Percentiles rank a stretch among this genome's conserved stretches.
These are phyloP conservation scores for Acipenser oxyrinchus DNA, from an alignment of 2,797 vertebrate genomes.

Conservation along the genomic window DNA sequence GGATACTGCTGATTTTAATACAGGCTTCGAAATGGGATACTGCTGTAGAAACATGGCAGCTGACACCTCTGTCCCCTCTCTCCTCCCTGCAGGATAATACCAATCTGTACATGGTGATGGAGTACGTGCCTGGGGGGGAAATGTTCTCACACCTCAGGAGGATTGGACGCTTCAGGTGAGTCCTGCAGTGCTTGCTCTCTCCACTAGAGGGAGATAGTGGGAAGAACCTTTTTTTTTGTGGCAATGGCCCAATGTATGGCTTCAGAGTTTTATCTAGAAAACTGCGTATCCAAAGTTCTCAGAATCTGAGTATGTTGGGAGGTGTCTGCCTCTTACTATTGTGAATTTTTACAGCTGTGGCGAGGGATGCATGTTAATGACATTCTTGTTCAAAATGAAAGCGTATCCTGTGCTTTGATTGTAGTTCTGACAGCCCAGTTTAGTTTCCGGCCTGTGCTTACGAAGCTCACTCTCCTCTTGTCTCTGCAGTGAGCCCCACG, in stretches of 20 bases:
- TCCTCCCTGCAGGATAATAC: conserved; percentile 69
- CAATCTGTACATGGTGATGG: conserved; percentile 92
- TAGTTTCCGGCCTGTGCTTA: neutral
- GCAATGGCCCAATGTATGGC: too few species aligned
- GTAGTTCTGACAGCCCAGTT: too few species aligned
- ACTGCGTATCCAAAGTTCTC: too few species aligned
- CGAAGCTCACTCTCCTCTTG: too few species aligned
- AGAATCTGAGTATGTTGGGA: too few species aligned
- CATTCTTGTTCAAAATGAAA: neutral
- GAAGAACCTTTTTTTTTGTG: too few species aligned
- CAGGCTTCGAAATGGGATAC: neutral
- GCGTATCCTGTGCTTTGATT: neutral
- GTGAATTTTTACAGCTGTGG: too few species aligned
- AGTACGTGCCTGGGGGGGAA: conserved; percentile 83
- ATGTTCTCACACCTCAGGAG: conserved; percentile 88
- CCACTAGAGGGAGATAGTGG: too few species aligned
- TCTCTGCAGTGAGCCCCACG: conserved; percentile 73
- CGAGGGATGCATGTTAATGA: too few species aligned
- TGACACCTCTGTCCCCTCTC: conserved; percentile 15
- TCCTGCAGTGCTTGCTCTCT: neutral
- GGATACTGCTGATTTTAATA: neutral
- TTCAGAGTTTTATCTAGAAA: too few species aligned
- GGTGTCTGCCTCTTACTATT: too few species aligned
- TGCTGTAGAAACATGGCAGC: neutral
- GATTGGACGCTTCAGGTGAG: conserved; percentile 83